Base-by-base conservation (phyloP, 1,140 invertebrate genomes). In the Potamilus streckersoni region DNA sequence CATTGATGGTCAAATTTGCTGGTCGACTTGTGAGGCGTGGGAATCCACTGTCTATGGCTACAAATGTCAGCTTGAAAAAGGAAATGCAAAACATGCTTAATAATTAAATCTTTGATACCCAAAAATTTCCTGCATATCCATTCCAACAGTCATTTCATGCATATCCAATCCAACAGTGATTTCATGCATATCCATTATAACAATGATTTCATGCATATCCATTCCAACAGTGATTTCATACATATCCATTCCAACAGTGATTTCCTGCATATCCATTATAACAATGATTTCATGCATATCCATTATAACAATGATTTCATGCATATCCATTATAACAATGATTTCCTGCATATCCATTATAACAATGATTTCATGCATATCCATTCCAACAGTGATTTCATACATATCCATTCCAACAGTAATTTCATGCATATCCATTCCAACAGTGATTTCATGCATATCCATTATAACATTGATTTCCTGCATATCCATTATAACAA, bases 1-100 rank as follows among this genome's bases (percentile, higher is more conserved):
- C 79, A 38, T 76, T 82, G 31, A 86, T 75, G 20, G 70, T 80
- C n/a, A 86, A 56, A 12, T 59, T 67, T 3, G 75, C 75, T 79
- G 14, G 57, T 67, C 14, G 78, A 75, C 58, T 60, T 61, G 0
- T 64, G 4, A 49, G 38, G 6, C 38, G 15, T 27, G 84, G 84
- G 17, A 64, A 71, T 15, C 84, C 85, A 15, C 66, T 59, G 73
- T 86, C 85, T 62, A 56, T 69, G 0, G 80, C 82, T 12, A 65
- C 55, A 16, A 85, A 68, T 58, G 71, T 60, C 6, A 83, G 65
- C 85, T 86, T 74, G 6, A 69, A 57, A 62, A 38, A 65, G 59
- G 74, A 17, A 64, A 27, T 76, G 63, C 59, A 49, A 49, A 49
- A 6, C 0, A 49, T 49, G 11, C 6, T 49, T 31, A 31, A 31